Evolutionary conservation across 2,888 invertebrate species (phyloP), one percentile per base, ranked within the genome.

Genomic region (Cremastobaeus sp.): DNA sequence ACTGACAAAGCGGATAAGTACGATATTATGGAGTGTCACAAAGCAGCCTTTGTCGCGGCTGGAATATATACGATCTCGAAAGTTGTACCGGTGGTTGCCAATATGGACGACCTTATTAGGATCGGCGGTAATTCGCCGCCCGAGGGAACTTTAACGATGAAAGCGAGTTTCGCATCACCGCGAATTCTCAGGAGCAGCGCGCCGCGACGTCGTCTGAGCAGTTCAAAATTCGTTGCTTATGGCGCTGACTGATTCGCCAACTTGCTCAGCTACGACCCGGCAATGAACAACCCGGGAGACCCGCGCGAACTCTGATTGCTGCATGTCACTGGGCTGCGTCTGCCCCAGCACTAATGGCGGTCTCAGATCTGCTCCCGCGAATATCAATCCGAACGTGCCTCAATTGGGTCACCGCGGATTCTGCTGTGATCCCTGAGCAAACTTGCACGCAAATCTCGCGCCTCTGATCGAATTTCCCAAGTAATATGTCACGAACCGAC

Each of bases 101-200:
- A 75, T 71, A 21, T 52, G 60, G 76, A 59, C 37, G 74, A 75
- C 69, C 78, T 82, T 82, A 83, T 83, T 83, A 82, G 77, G 78
- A 83, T 81, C 80, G 77, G 76, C 76, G 79, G 82, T 83, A 84
- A 84, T 84, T 85, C 80, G 82, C 80, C 81, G 82, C 78, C 77
- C 41, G 64, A 48, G 48, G 39, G 47, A 76, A 72, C 57, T 75
- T 71, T 50, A 68, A 47, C 57, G 75, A 68, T 71, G 68, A 68
- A 75, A 66, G 64, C 60, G 50, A 66, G 50, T 57, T 59, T 43
- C 39, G 50, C 65, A 48, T 62, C 64, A 64, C 59, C 55, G 47
- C 57, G 65, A 68, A 59, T 59, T 60, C 68, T 35, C 59, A 59
- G 54, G 65, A 62, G 54, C 37, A 20, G 12, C 15, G 21, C 41